Evolutionary conservation across 2,113 vertebrate species (phyloP).

Genomic region (Bujurquina vittata): DNA sequence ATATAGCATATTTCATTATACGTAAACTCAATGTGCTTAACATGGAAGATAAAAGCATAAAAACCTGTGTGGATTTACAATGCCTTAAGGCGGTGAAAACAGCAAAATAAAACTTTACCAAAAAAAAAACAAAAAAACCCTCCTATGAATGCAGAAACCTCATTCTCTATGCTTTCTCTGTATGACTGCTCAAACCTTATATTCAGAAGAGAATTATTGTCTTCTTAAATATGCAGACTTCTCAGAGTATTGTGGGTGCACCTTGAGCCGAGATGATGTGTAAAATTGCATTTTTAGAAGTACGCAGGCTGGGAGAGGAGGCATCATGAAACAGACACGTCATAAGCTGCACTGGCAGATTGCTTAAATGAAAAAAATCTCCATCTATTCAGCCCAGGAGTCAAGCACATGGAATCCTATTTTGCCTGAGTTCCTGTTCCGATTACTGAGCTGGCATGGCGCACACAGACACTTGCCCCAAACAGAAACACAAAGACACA

Average conservation of each 20-base stretch:
- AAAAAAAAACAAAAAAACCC: background rate
- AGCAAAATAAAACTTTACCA: too few relatives aligned
- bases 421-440: conserved; percentile 56
- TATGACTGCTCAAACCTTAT: conserved; percentile 27
- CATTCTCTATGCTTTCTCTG: conserved; percentile 39
- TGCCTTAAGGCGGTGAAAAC: too few relatives aligned
- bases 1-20: too few relatives aligned
- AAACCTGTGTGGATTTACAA: too few relatives aligned
- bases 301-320: conserved; percentile 45
- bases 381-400: conserved; percentile 61
- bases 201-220: conserved; percentile 55
- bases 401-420: conserved; percentile 65
- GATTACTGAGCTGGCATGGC: conserved; percentile 52
- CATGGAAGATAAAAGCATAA: too few relatives aligned
- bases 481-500: background rate
- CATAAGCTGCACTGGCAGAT: conserved; percentile 57
- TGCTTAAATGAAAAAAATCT: conserved; percentile 59
- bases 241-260: conserved; percentile 56
- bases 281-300: conserved; percentile 69
- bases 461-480: background rate
- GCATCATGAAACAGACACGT: conserved; percentile 58
- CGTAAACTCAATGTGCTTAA: too few relatives aligned
- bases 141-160: conserved; percentile 35
- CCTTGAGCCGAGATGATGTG: conserved; percentile 69
- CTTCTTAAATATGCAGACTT: conserved; percentile 64